Evolutionary conservation across 2,113 vertebrate species (phyloP).

Genomic region (Odocoileus virginianus): DNA sequence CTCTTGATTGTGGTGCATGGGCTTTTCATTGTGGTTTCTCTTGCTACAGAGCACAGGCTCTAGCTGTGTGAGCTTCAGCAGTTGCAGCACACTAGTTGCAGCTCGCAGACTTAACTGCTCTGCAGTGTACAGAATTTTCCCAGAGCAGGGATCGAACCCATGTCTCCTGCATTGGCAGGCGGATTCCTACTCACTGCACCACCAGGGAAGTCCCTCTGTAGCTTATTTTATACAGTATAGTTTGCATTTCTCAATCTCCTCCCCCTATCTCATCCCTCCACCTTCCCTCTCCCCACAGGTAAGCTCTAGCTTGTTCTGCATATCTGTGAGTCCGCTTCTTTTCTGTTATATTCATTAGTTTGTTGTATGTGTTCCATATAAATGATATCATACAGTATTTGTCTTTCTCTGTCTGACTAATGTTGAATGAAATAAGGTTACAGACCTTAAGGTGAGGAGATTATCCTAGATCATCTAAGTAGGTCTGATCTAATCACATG

Average conservation of each 20-base stretch:
- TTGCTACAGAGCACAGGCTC: neutral
- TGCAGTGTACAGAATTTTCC: neutral
- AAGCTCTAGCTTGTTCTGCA: neutral
- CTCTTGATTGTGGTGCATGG: neutral
- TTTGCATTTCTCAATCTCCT: neutral
- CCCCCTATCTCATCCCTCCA: too few species aligned
- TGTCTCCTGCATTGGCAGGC: neutral
- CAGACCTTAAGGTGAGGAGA: neutral
- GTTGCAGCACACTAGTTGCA: neutral
- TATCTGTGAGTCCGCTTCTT: neutral
- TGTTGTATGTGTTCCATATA: neutral
- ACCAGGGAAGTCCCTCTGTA: neutral
- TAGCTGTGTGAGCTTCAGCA: neutral
- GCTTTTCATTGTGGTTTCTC: neutral
- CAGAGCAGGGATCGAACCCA: neutral
- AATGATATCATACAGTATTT: neutral
- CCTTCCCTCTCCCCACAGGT: neutral
- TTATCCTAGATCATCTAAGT: neutral
- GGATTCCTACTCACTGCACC: neutral
- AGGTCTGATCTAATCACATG: neutral
- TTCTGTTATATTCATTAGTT: neutral
- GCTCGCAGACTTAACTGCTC: neutral
- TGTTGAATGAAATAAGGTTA: neutral
- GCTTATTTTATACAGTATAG: neutral
- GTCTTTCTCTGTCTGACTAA: neutral